Evolutionary conservation across 2,888 invertebrate genomes (phyloP), one percentile per base, ranked within the genome.

Genomic region (Podotricha telesiphe): DNA sequence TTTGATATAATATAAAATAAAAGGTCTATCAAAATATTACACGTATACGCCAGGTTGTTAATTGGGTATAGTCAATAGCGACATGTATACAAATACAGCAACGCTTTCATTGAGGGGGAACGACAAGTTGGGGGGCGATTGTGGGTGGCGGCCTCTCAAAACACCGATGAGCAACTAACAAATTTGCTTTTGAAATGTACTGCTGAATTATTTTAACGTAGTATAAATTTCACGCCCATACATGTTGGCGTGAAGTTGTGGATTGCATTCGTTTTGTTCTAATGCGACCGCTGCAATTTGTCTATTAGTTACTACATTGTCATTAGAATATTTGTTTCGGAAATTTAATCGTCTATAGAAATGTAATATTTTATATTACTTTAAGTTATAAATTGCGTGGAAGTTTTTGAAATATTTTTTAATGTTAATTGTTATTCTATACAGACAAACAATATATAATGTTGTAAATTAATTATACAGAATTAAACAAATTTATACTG

Each of bases 181-280:
- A 65, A 47, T 56, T 48, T 40, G 58, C 48, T 48, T 48, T n/a
- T 13, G n/a, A 66, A 50, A 22, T 6, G 19, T 56, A 20, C 65
- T 65, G 55, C 56, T 61, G 61, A 61, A 47, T 61, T 47, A 61
- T 61, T 61, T 67, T 28, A 51, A 61, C 51, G 42, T 40, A 19
- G 17, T 19, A 62, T 61, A 34, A 67, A 62, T 63, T 37, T 34
- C 19, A 42, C 45, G 37, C 53, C 55, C 20, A 37, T 47, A n/a
- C 47, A 63, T 10, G 28, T 63, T 50, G 47, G 63, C 48, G 55
- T 55, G 55, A 65, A 34, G 22, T 28, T 53, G 28, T 22, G 53
- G 22, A 28, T 45, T 45, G 42, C n/a, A 62, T 51, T 53, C 47
- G 55, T 67, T 67, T 45, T 47, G 61, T 61, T 61, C 34, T 45